Evolutionary conservation across 2,797 vertebrate species (phyloP).

Genomic region (Sciurus vulgaris): DNA sequence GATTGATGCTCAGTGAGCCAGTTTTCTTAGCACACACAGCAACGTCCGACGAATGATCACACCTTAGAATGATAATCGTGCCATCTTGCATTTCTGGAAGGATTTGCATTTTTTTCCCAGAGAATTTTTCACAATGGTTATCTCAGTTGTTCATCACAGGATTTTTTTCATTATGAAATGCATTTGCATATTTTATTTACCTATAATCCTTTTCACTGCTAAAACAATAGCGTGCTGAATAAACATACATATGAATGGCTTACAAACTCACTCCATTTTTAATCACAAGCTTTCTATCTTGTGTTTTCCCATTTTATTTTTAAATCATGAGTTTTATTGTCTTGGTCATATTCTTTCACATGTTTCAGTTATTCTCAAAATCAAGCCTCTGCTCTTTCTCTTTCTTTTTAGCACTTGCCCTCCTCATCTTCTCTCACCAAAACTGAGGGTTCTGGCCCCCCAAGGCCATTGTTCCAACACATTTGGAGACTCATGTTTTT

Average conservation of each 20-base stretch:
- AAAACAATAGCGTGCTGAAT: constrained; percentile 58
- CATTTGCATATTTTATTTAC: constrained; percentile 77
- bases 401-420: neutral
- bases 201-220: constrained; percentile 51
- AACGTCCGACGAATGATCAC: neutral
- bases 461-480: neutral
- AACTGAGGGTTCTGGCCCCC: neutral
- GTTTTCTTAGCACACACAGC: neutral
- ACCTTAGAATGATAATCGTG: constrained; percentile 9
- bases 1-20: neutral
- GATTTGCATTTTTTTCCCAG: neutral
- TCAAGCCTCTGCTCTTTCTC: neutral
- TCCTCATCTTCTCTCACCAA: neutral
- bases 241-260: constrained; percentile 18
- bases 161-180: constrained; percentile 74
- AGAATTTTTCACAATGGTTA: constrained; percentile 76
- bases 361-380: neutral
- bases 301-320: constrained; percentile 68
- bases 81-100: neutral
- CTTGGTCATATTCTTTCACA: neutral
- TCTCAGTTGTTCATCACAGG: constrained; percentile 80
- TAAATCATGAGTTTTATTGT: constrained; percentile 41
- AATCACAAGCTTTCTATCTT: constrained; percentile 4
- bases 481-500: neutral
- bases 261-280: neutral